These are phyloP conservation scores for Galeopsomyia nigrocyanea DNA, from an alignment of 2,888 invertebrate species.

Conservation along the genomic window DNA sequence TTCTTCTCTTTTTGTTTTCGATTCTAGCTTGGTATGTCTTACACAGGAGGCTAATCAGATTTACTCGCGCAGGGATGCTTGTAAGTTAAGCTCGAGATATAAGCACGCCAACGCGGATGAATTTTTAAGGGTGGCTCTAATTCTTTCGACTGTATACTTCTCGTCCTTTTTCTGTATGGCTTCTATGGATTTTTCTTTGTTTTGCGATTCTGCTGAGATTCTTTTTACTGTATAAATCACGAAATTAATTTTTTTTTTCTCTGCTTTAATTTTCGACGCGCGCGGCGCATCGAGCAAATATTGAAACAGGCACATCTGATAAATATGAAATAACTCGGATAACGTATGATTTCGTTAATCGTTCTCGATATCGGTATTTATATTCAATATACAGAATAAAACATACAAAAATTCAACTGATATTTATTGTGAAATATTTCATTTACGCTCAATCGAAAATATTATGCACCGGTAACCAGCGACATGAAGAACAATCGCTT, in stretches of 20 bases:
- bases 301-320: too few species aligned
- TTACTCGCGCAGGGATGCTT: constrained; percentile 9
- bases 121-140: too few species aligned
- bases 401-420: too few species aligned
- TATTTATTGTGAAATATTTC: too few species aligned
- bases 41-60: constrained; percentile 39
- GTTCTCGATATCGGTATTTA: constrained; percentile 34
- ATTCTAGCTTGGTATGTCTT: background rate
- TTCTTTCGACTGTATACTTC: too few species aligned
- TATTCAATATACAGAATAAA: constrained; percentile 1
- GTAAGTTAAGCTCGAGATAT: constrained; percentile 26
- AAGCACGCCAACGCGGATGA: constrained; percentile 4
- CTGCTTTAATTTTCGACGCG: too few species aligned
- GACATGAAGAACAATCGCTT: too few species aligned
- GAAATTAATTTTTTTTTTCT: too few species aligned
- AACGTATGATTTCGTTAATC: constrained; percentile 15
- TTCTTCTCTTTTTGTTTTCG: constrained; percentile 25
- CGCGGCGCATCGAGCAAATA: too few species aligned
- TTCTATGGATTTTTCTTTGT: constrained; percentile 12
- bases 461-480: too few species aligned
- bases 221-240: background rate
- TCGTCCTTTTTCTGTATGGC: background rate
- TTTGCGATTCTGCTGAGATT: constrained; percentile 11
- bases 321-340: constrained; percentile 10
- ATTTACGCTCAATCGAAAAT: background rate